Evolutionary conservation across 2,888 invertebrate species (phyloP), one percentile per base, ranked within the genome.

Genomic region (Leucophenga maculata): DNA sequence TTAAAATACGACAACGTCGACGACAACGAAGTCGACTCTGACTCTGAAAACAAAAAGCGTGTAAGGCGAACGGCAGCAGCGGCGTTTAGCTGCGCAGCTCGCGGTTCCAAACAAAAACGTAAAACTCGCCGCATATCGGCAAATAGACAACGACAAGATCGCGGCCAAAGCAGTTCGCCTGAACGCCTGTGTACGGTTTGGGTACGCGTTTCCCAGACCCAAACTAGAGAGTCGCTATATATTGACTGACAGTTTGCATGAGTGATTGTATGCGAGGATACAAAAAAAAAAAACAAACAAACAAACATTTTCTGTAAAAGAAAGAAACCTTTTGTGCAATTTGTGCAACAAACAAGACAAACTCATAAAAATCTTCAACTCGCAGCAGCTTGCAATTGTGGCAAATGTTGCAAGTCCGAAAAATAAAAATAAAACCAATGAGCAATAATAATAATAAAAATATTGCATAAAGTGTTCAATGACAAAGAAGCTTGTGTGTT

Each of bases 111-210:
- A 73, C 79, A 84, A 78, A 39, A 82, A 77, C 76, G 73, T 67
- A 74, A 74, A 72, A 75, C 74, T 74, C 72, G 74, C 72, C 65
- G 78, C 73, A 59, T 66, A 72, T 74, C 78, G 71, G 65, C 68
- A 74, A 69, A 76, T 79, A 82, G 83, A 80, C 78, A 71, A 57
- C 75, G 77, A 73, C 62, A 54, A 67, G 75, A 77, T 59, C 73
- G 74, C 77, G 82, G 71, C 72, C 74, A 73, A 69, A 70, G 69
- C 78, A 76, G 78, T 77, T 77, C 74, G 32, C 6, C n/a, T 65
- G 73, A 26, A 26, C 26, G n/a, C n/a, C 26, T 39, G 57, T 57
- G 22, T n/a, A n/a, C n/a, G 60, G 3, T 18, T 67, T 68, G 54
- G 69, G 65, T 67, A 64, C 39, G 39, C 9, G 39, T 11, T 11